These are phyloP conservation scores for Nymphalis io DNA, from an alignment of 1,140 invertebrate species.

Conservation along the genomic window DNA sequence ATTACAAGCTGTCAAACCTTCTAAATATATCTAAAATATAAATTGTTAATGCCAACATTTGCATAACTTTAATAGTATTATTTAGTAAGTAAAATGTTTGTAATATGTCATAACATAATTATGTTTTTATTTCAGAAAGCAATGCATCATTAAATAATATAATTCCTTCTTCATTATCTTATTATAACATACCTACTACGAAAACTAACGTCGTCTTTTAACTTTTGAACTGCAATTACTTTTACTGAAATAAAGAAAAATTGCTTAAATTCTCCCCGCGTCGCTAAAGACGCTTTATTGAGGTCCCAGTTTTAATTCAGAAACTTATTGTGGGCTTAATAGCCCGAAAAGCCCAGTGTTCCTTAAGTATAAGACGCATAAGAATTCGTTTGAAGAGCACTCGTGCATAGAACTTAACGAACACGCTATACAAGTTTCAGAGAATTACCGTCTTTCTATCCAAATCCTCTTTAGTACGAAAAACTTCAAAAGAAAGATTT, in stretches of 20 bases:
- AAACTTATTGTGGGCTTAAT: conserved; percentile 20
- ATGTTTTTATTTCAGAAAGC: too few relatives aligned
- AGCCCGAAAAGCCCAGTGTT: conserved; percentile 4
- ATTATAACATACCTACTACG: too few relatives aligned
- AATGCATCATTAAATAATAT: not conserved
- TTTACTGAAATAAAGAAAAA: conserved; percentile 20
- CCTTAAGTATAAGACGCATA: conserved; percentile 14
- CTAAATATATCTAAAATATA: too few relatives aligned
- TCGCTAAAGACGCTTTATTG: conserved; percentile 20
- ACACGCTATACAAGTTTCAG: conserved; percentile 12
- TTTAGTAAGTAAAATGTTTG: too few relatives aligned
- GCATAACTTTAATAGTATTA: too few relatives aligned
- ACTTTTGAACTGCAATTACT: conserved; percentile 13
- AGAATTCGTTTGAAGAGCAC: conserved; percentile 8
- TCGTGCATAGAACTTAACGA: not conserved
- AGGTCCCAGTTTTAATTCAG: conserved; percentile 23
- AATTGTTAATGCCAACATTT: too few relatives aligned
- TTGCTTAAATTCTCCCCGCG: conserved; percentile 3
- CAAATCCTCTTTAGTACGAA: not conserved
- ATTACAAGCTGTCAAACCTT: too few relatives aligned
- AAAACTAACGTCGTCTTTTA: not conserved
- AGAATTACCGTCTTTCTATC: conserved; percentile 11
- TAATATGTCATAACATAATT: too few relatives aligned
- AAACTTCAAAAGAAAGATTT: conserved; percentile 1
- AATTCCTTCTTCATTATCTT: not conserved